These are phyloP conservation scores for Microcebus murinus DNA, from an alignment of 2,113 vertebrate genomes.

Conservation along the genomic window DNA sequence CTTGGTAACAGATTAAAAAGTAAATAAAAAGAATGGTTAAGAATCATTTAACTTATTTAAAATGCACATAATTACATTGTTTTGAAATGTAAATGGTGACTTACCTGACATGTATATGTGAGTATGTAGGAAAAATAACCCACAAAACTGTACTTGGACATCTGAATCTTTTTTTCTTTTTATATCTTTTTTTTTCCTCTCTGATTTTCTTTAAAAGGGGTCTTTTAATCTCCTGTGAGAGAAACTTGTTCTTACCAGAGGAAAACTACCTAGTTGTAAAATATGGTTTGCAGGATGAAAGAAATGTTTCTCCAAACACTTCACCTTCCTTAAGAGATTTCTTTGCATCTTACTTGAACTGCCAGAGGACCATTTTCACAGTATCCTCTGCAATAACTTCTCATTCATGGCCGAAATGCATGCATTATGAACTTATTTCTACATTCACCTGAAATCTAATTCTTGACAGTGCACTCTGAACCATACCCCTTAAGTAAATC, in stretches of 20 bases:
- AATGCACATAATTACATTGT: background rate
- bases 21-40: background rate
- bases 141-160: background rate
- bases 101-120: no score
- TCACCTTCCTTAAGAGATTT: constrained; percentile 2
- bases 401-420: background rate
- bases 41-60: background rate
- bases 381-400: background rate
- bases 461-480: background rate
- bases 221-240: background rate
- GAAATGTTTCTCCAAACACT: constrained; percentile 29
- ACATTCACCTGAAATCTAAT: background rate
- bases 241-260: constrained; percentile 12
- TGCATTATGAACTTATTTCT: background rate
- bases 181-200: background rate
- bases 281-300: constrained; percentile 34
- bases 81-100: background rate
- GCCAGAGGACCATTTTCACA: background rate
- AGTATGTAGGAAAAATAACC: background rate
- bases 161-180: background rate
- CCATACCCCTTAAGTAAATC: background rate
- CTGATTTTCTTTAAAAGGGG: constrained; percentile 35
- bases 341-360: constrained; percentile 1
- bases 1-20: background rate
- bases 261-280: background rate